A percentile compares a stretch with the other conserved stretches of the same genome.
Conservation (phyloP, 2,113 vertebrate genomes). For the Elephantulus edwardii region DNA sequence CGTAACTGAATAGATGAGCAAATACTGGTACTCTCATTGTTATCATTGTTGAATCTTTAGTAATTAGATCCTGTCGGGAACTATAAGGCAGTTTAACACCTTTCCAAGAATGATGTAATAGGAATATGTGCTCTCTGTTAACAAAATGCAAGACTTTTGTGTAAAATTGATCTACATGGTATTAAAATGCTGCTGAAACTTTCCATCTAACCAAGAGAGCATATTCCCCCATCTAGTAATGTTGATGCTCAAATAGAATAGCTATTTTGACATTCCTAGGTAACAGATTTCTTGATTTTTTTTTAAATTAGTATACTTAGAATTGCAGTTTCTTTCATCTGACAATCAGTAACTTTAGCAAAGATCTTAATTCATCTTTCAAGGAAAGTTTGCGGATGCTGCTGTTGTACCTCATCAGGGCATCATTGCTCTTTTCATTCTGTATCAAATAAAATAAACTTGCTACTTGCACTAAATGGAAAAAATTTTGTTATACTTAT, state of each 20-base stretch:
- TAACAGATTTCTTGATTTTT: constrained; percentile 20
- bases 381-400: constrained; percentile 41
- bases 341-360: constrained; percentile 60
- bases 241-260: constrained; percentile 24
- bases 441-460: constrained; percentile 73
- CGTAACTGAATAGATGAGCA: background rate
- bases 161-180: background rate
- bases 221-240: background rate
- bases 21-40: constrained; percentile 24
- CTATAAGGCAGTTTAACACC: background rate
- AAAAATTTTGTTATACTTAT: constrained; percentile 61
- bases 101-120: constrained; percentile 29
- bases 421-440: constrained; percentile 74
- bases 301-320: background rate
- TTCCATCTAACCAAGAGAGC: background rate
- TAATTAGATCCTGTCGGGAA: constrained; percentile 5
- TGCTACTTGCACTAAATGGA: constrained; percentile 67
- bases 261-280: constrained; percentile 37
- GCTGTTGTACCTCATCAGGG: constrained; percentile 15
- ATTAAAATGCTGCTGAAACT: background rate
- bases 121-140: background rate
- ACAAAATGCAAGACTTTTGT: background rate
- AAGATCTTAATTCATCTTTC: constrained; percentile 36
- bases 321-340: constrained; percentile 41
- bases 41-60: constrained; percentile 21